Base-by-base conservation (phyloP, 2,888 invertebrate species). In the Acanthopleura granulata region DNA sequence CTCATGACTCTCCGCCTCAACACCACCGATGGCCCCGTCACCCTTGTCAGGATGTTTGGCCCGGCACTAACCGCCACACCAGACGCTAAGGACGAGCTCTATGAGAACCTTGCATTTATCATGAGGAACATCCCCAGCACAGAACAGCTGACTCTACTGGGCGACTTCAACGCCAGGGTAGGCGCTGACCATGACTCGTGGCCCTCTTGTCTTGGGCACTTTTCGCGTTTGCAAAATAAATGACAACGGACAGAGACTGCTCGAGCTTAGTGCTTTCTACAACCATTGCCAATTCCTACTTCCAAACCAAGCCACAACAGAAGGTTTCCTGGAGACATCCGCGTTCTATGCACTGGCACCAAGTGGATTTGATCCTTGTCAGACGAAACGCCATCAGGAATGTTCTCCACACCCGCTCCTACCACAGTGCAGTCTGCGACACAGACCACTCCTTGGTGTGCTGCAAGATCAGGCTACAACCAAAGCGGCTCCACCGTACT, bases 81-180 rank as follows among this genome's bases (percentile, higher is more conserved):
- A 16, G 57, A 51, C 15, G 15, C 57, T 51, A 16, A 51, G 18
- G 18, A 16, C 57, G 57, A 51, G 57, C 18, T 51, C 57, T 51
- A n/a, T n/a, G n/a, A n/a, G n/a, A n/a, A n/a, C n/a, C 25, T 69
- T n/a, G 27, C 18, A 18, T 22, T 27, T 69, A 25, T n/a, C 71
- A 72, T 77, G 18, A 29, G 49, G 18, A 22, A 29, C 6, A 69
- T 75, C 16, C 62, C 66, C 18, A 57, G 16, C 18, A 14, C n/a
- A 6, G 74, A 75, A 29, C 40, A 22, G n/a, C 49, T 77, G 49
- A 22, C 70, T 61, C n/a, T 76, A 16, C 74, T 74, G 25, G 78
- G 78, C 40, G 74, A 76, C 72, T 74, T 74, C 27, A 76, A 74
- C 61, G 76, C 73, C 51, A 25, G 76, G 25, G 70, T 77, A 4